Percentiles rank a stretch among this genome's conserved stretches.
phyloP scores from a whole-genome alignment of 2,888 invertebrate genomes.

The Chloromyia formosa region DNA sequence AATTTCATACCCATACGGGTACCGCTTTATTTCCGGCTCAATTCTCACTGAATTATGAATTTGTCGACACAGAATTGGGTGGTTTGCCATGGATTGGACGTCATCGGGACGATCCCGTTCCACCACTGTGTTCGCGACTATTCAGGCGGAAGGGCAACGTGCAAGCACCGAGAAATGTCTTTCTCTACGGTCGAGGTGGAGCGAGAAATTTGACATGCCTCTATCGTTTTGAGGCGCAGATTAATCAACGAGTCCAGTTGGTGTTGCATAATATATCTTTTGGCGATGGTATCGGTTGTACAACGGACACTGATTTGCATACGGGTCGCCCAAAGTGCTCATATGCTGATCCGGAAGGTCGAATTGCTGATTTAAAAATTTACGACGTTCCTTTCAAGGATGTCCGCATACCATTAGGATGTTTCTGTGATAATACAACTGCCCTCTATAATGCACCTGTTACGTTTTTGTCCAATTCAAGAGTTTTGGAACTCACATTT shows the following conservation, averaged over 20 bases:
- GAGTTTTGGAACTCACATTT: slow-evolving; percentile 79
- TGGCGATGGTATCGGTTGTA: slow-evolving; percentile 73
- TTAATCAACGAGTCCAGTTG: slow-evolving; percentile 73
- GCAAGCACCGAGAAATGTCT: slow-evolving; percentile 76
- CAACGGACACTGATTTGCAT: slow-evolving; percentile 76
- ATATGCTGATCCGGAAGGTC: slow-evolving; percentile 61
- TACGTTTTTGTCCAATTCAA: slow-evolving; percentile 72
- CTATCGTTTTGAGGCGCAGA: slow-evolving; percentile 77
- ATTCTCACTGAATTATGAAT: slow-evolving; percentile 81
- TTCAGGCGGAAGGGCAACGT: slow-evolving; percentile 73
- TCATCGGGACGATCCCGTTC: slow-evolving; percentile 64
- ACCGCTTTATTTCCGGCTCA: slow-evolving; percentile 82
- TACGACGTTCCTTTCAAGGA: slow-evolving; percentile 76
- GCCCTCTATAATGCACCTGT: slow-evolving; percentile 69
- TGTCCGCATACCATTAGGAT: slow-evolving; percentile 75
- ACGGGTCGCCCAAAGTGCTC: slow-evolving; percentile 74
- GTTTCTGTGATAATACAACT: slow-evolving; percentile 79
- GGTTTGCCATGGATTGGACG: slow-evolving; percentile 71
- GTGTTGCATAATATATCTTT: slow-evolving; percentile 77
- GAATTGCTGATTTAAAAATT: slow-evolving; percentile 68
- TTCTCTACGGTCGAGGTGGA: slow-evolving; percentile 86
- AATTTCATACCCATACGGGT: slow-evolving; percentile 73
- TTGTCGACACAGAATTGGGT: slow-evolving; percentile 81
- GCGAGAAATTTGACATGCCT: slow-evolving; percentile 78
- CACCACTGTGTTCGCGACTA: slow-evolving; percentile 69